Evolutionary conservation across 2,797 vertebrate genomes (phyloP).

Genomic region (Labeo calbasu): DNA sequence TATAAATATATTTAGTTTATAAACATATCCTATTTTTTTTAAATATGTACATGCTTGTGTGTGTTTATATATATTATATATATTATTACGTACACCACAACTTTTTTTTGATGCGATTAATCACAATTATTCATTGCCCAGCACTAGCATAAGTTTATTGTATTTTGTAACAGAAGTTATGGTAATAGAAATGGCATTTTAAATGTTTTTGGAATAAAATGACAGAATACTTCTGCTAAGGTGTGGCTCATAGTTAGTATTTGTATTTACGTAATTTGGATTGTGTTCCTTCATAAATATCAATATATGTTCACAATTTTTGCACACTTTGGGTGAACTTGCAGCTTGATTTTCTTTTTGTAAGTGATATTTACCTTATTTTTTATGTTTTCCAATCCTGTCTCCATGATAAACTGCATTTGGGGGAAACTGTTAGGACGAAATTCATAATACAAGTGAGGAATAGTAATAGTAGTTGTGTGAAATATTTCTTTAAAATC

Average conservation of each 20-base stretch:
- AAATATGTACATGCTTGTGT: no score
- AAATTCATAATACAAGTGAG: background rate
- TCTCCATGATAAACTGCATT: background rate
- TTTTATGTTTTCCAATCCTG: background rate
- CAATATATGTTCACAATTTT: background rate
- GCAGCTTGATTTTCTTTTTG: background rate
- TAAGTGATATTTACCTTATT: background rate
- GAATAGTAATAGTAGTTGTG: background rate
- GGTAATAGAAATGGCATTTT: background rate
- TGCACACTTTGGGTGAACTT: background rate
- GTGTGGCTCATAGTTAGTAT: background rate
- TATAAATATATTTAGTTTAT: no score
- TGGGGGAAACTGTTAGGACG: no score
- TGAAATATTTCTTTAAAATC: background rate
- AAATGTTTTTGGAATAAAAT: background rate
- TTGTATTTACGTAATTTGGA: no score
- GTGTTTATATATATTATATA: no score
- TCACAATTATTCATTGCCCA: no score
- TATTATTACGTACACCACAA: no score
- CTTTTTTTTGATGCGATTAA: no score
- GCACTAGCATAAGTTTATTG: background rate
- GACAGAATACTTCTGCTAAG: no score
- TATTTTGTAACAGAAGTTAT: background rate
- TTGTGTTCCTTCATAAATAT: background rate
- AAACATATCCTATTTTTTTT: no score